A percentile compares a stretch with the other conserved stretches of the same genome.
Conservation (phyloP, 1,140 invertebrate species). For the Habropoda laboriosa region DNA sequence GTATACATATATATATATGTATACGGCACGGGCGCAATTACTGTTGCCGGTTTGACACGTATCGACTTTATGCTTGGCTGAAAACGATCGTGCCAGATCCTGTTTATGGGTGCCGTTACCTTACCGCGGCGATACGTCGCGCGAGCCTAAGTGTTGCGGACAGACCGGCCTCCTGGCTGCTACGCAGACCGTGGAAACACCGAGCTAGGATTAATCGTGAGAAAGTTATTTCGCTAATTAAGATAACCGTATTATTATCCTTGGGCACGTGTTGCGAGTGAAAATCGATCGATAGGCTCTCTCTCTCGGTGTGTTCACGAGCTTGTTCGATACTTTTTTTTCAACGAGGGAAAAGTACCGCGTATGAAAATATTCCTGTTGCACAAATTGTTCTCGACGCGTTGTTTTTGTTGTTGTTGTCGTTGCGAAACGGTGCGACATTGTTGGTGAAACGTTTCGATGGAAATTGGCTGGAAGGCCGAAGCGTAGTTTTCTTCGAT, state of each 20-base stretch:
- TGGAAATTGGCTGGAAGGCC: constrained; percentile 17
- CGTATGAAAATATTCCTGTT: neutral
- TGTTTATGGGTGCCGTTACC: constrained; percentile 38
- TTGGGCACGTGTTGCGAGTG: neutral
- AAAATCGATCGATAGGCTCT: constrained; percentile 33
- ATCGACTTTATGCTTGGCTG: constrained; percentile 62
- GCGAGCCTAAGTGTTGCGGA: constrained; percentile 24
- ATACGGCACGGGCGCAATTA: constrained; percentile 52
- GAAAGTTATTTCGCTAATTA: constrained; percentile 37
- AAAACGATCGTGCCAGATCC: constrained; percentile 52
- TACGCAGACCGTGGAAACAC: neutral
- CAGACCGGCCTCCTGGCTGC: neutral
- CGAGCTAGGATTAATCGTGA: constrained; percentile 27
- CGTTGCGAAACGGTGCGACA: neutral
- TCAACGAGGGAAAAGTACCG: neutral
- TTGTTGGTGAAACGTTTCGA: neutral
- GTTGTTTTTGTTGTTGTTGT: neutral
- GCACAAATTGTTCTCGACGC: neutral
- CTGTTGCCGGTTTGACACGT: constrained; percentile 54
- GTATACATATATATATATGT: too few species aligned
- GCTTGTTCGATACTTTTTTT: neutral
- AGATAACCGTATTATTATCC: constrained; percentile 27
- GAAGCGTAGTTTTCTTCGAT: constrained; percentile 36
- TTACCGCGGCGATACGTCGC: constrained; percentile 28
- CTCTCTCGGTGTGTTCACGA: constrained; percentile 21